phyloP scores from a whole-genome alignment of 2,888 invertebrate genomes.

The Cryptus armator region DNA sequence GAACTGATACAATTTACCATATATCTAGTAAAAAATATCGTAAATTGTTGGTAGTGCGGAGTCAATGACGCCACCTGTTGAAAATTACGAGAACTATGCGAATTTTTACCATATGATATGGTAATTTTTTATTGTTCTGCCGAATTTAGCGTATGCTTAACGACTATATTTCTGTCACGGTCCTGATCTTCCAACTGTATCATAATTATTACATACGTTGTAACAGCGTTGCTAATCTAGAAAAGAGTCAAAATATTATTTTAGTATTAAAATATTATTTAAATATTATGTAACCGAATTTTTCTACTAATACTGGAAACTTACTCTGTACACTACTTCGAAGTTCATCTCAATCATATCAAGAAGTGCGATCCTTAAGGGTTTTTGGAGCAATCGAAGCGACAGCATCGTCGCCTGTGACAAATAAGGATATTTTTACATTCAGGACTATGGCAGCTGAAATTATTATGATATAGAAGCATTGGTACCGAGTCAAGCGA shows the following conservation, averaged over 20 bases:
- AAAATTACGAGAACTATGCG: too few relatives aligned
- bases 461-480: neutral
- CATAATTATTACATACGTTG: constrained; percentile 40
- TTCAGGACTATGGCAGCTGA: neutral
- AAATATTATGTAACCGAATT: neutral
- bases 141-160: too few relatives aligned
- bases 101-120: too few relatives aligned
- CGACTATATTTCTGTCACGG: neutral
- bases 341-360: constrained; percentile 35
- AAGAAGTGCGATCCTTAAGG: constrained; percentile 44
- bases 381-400: constrained; percentile 39
- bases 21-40: too few relatives aligned
- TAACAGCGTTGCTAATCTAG: constrained; percentile 48
- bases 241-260: neutral
- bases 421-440: constrained; percentile 2
- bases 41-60: too few relatives aligned
- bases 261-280: too few relatives aligned
- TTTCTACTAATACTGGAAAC: neutral
- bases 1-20: too few relatives aligned
- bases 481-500: constrained; percentile 30
- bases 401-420: constrained; percentile 45
- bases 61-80: too few relatives aligned
- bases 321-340: constrained; percentile 32
- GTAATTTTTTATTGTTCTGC: too few relatives aligned
- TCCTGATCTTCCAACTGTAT: constrained; percentile 29